Percentiles rank a stretch among this genome's conserved stretches.
Conservation (phyloP, 1,140 invertebrate species). For the Oppia nitens region DNA sequence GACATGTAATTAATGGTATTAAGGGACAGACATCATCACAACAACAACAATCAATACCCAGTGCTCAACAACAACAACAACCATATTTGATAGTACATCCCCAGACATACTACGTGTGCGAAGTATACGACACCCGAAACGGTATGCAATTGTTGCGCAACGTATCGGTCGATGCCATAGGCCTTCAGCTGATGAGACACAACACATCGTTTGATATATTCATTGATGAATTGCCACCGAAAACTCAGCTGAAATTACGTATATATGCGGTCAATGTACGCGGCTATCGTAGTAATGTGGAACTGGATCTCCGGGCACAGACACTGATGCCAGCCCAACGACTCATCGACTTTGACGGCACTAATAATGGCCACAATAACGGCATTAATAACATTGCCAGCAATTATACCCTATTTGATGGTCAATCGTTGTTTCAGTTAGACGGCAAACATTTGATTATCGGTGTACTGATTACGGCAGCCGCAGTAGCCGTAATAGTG, state of each 20-base stretch:
- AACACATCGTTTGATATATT: constrained; percentile 1
- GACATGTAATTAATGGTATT: neutral
- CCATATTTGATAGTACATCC: constrained; percentile 7
- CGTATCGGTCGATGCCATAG: constrained; percentile 8
- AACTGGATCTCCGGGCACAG: neutral
- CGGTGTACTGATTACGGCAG: constrained; percentile 1
- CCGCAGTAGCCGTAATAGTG: neutral
- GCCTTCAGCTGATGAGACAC: constrained; percentile 2
- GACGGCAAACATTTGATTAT: constrained; percentile 3
- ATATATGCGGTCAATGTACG: constrained; percentile 4
- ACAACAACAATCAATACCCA: neutral
- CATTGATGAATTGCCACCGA: neutral
- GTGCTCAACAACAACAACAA: neutral
- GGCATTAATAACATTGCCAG: neutral
- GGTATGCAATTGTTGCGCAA: neutral
- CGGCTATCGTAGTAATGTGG: neutral
- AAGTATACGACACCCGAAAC: neutral
- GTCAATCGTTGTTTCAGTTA: neutral
- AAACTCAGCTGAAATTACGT: neutral
- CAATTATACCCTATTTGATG: constrained; percentile 1
- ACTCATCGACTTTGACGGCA: neutral
- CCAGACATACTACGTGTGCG: constrained; percentile 7
- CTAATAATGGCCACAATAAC: neutral
- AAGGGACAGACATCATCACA: neutral
- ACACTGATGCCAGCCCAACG: constrained; percentile 6